These are phyloP conservation scores for Euzophera pinguis DNA, from an alignment of 2,888 invertebrate species.

Conservation along the genomic window DNA sequence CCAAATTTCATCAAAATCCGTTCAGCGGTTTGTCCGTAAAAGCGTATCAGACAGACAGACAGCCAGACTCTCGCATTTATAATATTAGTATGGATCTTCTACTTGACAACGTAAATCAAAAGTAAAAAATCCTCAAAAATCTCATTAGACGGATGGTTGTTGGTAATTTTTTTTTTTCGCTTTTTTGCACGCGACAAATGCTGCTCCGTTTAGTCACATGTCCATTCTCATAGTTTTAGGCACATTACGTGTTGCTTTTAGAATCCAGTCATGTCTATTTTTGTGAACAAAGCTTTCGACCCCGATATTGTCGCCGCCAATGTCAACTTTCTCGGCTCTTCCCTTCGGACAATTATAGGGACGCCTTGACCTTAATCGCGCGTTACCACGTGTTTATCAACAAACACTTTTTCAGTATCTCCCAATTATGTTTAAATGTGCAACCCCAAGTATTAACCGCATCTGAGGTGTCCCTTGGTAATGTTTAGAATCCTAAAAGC, in stretches of 20 bases:
- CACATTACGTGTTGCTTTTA: not conserved
- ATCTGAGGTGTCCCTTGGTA: no score
- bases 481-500: no score
- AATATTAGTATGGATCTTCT: no score
- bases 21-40: no score
- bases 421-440: no score
- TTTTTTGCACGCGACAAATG: slow-evolving; percentile 2
- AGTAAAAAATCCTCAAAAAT: no score
- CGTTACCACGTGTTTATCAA: not conserved
- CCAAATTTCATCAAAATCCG: no score
- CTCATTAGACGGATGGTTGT: no score
- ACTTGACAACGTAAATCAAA: no score
- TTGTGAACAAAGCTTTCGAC: slow-evolving; percentile 1
- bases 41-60: no score
- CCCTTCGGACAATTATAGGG: slow-evolving; percentile 4
- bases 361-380: slow-evolving; percentile 1
- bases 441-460: no score
- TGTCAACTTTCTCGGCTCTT: slow-evolving; percentile 3
- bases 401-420: not conserved
- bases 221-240: slow-evolving; percentile 7
- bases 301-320: not conserved
- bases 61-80: no score
- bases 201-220: slow-evolving; percentile 1
- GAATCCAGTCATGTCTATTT: slow-evolving; percentile 8
- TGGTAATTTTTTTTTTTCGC: not conserved